These are phyloP conservation scores for Damaliscus lunatus DNA, from an alignment of 2,113 vertebrate genomes.

Conservation along the genomic window DNA sequence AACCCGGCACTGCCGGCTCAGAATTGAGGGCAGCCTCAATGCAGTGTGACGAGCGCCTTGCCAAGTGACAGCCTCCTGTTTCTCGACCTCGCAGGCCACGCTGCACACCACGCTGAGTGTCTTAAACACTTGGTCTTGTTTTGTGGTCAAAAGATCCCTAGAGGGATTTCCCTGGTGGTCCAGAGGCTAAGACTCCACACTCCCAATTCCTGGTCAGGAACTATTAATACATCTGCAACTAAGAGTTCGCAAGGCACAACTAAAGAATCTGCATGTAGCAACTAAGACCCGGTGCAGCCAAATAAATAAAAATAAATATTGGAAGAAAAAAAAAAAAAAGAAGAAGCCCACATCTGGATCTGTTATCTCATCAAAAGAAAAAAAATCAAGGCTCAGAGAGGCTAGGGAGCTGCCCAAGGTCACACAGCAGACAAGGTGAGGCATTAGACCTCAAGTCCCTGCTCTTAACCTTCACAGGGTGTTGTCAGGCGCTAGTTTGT, in stretches of 20 bases:
- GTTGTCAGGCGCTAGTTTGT: neutral
- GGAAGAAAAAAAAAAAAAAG: neutral
- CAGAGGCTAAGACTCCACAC: neutral
- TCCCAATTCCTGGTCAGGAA: neutral
- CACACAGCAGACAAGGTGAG: neutral
- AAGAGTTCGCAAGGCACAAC: neutral
- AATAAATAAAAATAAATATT: neutral
- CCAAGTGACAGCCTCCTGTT: neutral
- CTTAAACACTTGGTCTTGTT: neutral
- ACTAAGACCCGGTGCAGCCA: neutral
- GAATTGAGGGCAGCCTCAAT: neutral
- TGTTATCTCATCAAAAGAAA: neutral
- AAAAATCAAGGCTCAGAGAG: neutral
- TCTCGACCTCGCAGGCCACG: no score
- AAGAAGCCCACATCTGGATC: neutral
- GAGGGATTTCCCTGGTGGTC: neutral
- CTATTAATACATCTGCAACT: neutral
- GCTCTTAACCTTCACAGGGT: neutral
- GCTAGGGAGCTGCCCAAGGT: neutral
- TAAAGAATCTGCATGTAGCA: neutral
- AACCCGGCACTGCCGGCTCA: fast-evolving
- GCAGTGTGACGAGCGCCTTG: fast-evolving
- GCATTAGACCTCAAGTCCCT: neutral
- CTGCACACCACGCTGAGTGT: neutral
- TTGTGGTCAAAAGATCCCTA: neutral